Percentiles rank a stretch among this genome's conserved stretches.
Conservation (phyloP, 2,888 invertebrate species). For the Endotricha flammealis region DNA sequence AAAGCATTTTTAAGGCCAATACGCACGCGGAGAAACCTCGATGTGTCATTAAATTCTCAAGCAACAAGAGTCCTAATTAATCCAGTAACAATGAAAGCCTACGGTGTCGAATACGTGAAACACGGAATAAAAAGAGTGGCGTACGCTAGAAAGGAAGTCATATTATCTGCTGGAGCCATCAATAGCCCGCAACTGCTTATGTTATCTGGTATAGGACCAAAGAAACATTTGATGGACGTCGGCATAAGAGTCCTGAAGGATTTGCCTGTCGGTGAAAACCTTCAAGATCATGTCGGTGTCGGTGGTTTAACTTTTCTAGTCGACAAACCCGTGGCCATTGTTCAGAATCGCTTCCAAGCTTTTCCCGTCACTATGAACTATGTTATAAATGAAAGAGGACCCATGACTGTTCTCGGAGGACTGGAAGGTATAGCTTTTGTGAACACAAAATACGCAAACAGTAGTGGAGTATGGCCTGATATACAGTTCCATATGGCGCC, state of each 20-base stretch:
- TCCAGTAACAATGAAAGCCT: constrained; percentile 84
- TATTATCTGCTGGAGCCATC: constrained; percentile 93
- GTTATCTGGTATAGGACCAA: constrained; percentile 91
- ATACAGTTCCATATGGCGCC: constrained; percentile 96
- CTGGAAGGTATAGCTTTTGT: constrained; percentile 93
- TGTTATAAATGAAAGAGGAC: constrained; percentile 86
- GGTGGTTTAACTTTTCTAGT: constrained; percentile 88
- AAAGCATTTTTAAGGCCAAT: constrained; percentile 92
- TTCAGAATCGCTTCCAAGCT: constrained; percentile 87
- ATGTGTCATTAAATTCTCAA: constrained; percentile 88
- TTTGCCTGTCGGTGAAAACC: constrained; percentile 87
- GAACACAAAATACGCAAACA: constrained; percentile 89
- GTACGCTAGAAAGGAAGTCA: constrained; percentile 88
- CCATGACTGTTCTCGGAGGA: constrained; percentile 92
- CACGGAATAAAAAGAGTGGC: constrained; percentile 84
- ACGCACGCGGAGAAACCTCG: constrained; percentile 85
- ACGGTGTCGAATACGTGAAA: constrained; percentile 88
- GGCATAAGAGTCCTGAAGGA: constrained; percentile 87
- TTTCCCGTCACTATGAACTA: constrained; percentile 89
- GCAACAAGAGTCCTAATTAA: constrained; percentile 87
- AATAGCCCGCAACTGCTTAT: constrained; percentile 95
- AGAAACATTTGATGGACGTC: constrained; percentile 81
- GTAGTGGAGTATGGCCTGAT: constrained; percentile 88
- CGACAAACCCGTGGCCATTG: constrained; percentile 90
- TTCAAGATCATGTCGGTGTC: constrained; percentile 93